phyloP scores from a whole-genome alignment of 92 coral and sea anemone species.

The Palythoa caribaeorum region DNA sequence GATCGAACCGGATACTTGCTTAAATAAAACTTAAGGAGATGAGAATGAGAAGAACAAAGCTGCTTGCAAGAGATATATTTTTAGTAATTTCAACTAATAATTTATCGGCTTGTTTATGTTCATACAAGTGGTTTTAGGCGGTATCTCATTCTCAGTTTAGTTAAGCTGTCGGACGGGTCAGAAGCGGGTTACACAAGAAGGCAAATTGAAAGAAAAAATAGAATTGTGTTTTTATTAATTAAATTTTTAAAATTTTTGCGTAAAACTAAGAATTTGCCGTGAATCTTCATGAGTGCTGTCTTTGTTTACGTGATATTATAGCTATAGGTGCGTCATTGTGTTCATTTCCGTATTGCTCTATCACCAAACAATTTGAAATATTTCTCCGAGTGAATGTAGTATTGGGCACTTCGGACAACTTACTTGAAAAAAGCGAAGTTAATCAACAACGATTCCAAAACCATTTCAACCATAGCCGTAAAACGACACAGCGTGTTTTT shows the following conservation, averaged over 20 bases:
- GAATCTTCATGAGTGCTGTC: background rate
- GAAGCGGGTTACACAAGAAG: background rate
- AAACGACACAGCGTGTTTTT: background rate
- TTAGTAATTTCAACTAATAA: no score
- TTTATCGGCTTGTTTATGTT: no score
- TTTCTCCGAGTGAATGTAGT: background rate
- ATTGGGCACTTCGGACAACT: background rate
- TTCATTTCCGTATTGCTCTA: background rate
- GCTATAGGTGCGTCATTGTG: background rate
- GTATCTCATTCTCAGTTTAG: no score
- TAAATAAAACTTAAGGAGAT: no score
- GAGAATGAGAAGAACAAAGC: no score
- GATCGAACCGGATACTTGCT: no score
- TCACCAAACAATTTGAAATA: background rate
- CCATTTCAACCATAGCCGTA: background rate
- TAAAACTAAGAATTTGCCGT: background rate
- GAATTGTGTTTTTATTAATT: no score
- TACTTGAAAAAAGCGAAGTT: background rate
- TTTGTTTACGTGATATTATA: background rate
- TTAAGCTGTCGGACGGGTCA: background rate
- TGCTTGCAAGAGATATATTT: no score
- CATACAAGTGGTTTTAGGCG: no score
- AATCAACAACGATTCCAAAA: background rate
- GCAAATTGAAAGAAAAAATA: background rate
- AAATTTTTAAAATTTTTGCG: background rate